Conservation (phyloP, 2,888 invertebrate genomes). For the Leptura quadrifasciata region DNA sequence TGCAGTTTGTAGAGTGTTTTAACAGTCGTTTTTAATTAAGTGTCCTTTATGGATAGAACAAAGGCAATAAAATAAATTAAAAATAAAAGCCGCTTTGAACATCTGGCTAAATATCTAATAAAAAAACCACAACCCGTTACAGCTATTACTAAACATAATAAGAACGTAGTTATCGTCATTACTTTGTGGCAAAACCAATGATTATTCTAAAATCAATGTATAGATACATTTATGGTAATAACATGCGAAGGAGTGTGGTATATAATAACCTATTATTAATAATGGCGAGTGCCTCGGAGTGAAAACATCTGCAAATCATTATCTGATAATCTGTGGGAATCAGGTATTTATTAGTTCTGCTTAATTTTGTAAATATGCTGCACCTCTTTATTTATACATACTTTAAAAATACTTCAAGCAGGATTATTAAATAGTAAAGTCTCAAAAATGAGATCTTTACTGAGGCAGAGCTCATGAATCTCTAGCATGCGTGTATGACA, state of each 20-base stretch:
- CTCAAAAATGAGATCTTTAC: too few relatives aligned
- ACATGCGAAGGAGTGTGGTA: constrained; percentile 31
- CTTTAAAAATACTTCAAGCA: too few relatives aligned
- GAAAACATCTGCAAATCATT: constrained; percentile 33
- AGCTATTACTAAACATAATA: constrained; percentile 14
- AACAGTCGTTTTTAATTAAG: not conserved
- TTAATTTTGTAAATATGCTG: not conserved
- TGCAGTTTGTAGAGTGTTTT: not conserved
- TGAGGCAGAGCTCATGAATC: too few relatives aligned
- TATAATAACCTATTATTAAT: constrained; percentile 36
- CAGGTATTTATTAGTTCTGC: constrained; percentile 13
- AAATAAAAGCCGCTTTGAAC: constrained; percentile 7
- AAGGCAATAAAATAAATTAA: not conserved
- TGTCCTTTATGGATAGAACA: not conserved
- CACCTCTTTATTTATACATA: not conserved
- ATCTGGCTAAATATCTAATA: constrained; percentile 5
- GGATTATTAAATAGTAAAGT: too few relatives aligned
- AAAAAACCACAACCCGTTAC: constrained; percentile 12
- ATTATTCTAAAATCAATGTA: constrained; percentile 32
- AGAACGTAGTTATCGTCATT: constrained; percentile 15
- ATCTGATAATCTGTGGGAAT: constrained; percentile 24
- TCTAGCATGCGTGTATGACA: too few relatives aligned
- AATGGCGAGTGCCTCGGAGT: constrained; percentile 15
- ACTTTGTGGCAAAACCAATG: constrained; percentile 13
- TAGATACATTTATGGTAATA: constrained; percentile 37